These are phyloP conservation scores for Corydoras maculifer DNA, from an alignment of 2,113 vertebrate species.

Conservation along the genomic window DNA sequence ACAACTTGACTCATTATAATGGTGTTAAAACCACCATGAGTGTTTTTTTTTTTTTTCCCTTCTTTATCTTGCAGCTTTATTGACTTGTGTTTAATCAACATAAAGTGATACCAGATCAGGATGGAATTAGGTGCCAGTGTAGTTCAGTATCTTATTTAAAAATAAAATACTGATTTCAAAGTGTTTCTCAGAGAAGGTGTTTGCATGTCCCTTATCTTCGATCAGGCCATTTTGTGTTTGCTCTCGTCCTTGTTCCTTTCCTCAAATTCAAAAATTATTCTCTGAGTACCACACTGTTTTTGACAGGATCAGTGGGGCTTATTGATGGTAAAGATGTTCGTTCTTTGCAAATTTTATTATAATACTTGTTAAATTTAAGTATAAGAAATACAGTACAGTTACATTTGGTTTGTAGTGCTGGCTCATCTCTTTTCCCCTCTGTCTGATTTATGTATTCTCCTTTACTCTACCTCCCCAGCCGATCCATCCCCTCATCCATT, in stretches of 20 bases:
- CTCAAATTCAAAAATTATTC: slow-evolving; percentile 40
- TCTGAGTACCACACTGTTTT: slow-evolving; percentile 36
- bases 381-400: too few species aligned
- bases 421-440: too few species aligned
- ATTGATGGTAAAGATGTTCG: background rate
- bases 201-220: slow-evolving; percentile 39
- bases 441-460: too few species aligned
- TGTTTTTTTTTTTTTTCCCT: background rate
- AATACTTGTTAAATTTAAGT: too few species aligned
- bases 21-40: background rate
- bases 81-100: too few species aligned
- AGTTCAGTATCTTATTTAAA: too few species aligned
- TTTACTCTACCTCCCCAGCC: too few species aligned
- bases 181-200: slow-evolving; percentile 32
- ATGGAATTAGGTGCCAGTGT: background rate
- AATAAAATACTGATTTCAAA: slow-evolving; percentile 8
- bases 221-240: slow-evolving; percentile 40
- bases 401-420: too few species aligned
- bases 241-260: slow-evolving; percentile 23
- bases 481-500: too few species aligned
- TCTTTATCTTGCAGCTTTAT: too few species aligned
- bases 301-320: slow-evolving; percentile 17
- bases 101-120: background rate
- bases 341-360: background rate
- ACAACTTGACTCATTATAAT: background rate